Conservation (phyloP, 2,113 vertebrate species). For the Euleptes europaea region DNA sequence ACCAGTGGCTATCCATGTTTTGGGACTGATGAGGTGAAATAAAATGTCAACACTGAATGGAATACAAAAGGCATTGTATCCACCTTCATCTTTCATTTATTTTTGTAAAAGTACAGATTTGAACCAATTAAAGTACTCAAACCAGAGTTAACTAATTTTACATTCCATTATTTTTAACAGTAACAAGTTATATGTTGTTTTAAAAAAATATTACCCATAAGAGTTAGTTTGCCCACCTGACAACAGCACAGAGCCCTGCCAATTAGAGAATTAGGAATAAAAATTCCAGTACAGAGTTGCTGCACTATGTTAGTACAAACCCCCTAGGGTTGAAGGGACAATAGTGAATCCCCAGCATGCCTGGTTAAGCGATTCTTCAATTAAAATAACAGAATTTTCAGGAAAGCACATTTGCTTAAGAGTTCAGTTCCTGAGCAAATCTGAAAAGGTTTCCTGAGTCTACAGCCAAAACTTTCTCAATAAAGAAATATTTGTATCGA, state of each 20-base stretch:
- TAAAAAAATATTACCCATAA: not conserved
- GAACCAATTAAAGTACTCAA: not conserved
- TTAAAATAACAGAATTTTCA: constrained; percentile 11
- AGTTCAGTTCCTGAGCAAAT: constrained; percentile 40
- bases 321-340: not conserved
- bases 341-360: constrained; percentile 26
- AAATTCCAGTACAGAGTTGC: constrained; percentile 20
- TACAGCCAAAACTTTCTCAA: constrained; percentile 42
- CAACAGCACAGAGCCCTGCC: constrained; percentile 15
- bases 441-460: constrained; percentile 30
- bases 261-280: constrained; percentile 19
- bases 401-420: constrained; percentile 17
- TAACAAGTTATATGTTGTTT: not conserved
- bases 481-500: constrained; percentile 22
- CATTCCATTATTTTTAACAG: not conserved
- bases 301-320: not conserved
- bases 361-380: constrained; percentile 1
- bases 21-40: not conserved
- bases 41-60: not conserved
- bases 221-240: not conserved
- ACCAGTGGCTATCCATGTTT: too few relatives aligned
- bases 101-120: not conserved
- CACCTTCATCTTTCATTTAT: too few relatives aligned
- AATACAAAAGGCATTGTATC: not conserved
- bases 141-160: not conserved